Evolutionary conservation across 2,888 invertebrate species (phyloP).

Genomic region (Nowickia ferox): DNA sequence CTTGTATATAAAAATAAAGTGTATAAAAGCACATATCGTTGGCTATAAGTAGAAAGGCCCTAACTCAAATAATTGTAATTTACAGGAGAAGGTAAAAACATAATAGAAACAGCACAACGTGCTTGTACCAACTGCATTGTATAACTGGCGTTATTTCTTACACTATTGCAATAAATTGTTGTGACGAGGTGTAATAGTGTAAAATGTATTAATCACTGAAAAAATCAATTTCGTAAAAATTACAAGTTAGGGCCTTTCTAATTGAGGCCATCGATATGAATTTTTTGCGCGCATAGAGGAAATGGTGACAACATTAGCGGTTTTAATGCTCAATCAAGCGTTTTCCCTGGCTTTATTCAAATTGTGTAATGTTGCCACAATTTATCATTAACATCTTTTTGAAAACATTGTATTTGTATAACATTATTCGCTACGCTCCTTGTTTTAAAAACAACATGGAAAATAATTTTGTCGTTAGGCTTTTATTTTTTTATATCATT

Average conservation of each 20-base stretch:
- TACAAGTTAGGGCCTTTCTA: too few relatives aligned
- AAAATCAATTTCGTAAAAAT: too few relatives aligned
- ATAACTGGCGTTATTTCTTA: too few relatives aligned
- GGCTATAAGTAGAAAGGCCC: too few relatives aligned
- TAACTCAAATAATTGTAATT: too few relatives aligned
- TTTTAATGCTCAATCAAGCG: slow-evolving; percentile 60
- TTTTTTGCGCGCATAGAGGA: slow-evolving; percentile 15
- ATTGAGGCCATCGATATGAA: too few relatives aligned
- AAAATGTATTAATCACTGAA: too few relatives aligned
- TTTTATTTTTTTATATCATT: slow-evolving; percentile 20
- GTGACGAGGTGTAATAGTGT: too few relatives aligned
- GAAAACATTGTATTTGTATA: slow-evolving; percentile 37
- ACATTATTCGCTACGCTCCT: slow-evolving; percentile 50
- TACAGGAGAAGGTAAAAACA: too few relatives aligned
- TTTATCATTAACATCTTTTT: slow-evolving; percentile 54
- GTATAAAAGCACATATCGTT: neutral
- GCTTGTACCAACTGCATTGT: too few relatives aligned
- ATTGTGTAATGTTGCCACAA: slow-evolving; percentile 55
- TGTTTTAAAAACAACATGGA: slow-evolving; percentile 48
- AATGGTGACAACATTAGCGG: slow-evolving; percentile 63
- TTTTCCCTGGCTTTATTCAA: slow-evolving; percentile 26
- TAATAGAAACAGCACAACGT: too few relatives aligned
- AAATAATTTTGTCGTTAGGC: slow-evolving; percentile 33
- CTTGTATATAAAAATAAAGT: neutral
- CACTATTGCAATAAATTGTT: too few relatives aligned